Conservation (phyloP, 92 coral and sea anemone genomes). For the Pocillopora grandis region DNA sequence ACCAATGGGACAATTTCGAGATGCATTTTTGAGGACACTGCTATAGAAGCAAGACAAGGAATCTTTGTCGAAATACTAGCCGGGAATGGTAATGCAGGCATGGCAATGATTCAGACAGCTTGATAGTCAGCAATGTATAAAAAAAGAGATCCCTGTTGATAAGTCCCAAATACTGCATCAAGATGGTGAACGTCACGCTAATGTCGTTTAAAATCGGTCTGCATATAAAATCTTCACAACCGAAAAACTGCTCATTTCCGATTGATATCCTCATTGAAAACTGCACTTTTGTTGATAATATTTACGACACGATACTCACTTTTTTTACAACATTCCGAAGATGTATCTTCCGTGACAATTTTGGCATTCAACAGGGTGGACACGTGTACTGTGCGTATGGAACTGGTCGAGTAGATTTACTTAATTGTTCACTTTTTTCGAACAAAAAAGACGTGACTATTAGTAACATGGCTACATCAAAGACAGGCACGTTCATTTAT, state of each 20-base stretch:
- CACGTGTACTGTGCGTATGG: conserved; percentile 10
- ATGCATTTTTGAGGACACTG: not conserved
- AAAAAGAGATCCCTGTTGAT: not conserved
- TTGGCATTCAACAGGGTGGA: conserved; percentile 1
- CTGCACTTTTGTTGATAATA: not conserved
- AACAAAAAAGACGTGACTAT: not conserved
- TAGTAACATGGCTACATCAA: not conserved
- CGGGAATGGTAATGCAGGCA: not conserved
- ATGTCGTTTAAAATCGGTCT: not conserved
- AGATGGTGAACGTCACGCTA: not conserved
- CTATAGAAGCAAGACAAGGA: not conserved
- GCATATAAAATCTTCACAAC: not conserved
- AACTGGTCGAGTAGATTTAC: not conserved
- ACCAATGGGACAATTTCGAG: not conserved
- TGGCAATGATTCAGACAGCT: too few species aligned
- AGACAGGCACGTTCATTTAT: not conserved
- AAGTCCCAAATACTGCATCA: not conserved
- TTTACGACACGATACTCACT: not conserved
- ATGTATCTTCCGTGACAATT: conserved; percentile 26
- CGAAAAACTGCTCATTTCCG: not conserved
- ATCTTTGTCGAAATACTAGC: not conserved
- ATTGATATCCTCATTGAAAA: not conserved
- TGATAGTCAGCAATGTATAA: not conserved
- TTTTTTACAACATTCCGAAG: conserved; percentile 8
- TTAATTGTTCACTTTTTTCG: not conserved